Conservation (phyloP, 2,888 invertebrate species). For the Drosophila monieri region DNA sequence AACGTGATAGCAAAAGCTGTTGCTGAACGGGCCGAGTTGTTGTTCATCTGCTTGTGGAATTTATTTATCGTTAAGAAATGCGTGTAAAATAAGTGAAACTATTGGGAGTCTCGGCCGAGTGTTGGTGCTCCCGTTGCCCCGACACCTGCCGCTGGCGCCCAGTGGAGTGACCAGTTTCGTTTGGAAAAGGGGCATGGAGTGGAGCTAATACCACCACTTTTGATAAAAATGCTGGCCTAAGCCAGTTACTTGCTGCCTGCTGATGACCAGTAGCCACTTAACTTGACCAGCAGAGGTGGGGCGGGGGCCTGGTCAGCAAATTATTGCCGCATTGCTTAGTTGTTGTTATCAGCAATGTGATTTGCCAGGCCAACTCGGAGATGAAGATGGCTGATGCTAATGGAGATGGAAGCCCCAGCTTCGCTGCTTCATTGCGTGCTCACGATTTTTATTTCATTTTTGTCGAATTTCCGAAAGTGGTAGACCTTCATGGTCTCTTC, state of each 20-base stretch:
- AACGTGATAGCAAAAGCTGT: conserved; percentile 77
- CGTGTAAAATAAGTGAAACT: conserved; percentile 77
- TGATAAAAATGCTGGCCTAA: conserved; percentile 77
- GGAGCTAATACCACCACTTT: conserved; percentile 75
- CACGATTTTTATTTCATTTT: conserved; percentile 53
- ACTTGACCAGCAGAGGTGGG: conserved; percentile 36
- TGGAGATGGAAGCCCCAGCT: conserved; percentile 18
- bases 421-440: conserved; percentile 57
- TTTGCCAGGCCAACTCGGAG: conserved; percentile 59
- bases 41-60: conserved; percentile 73
- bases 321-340: conserved; percentile 69
- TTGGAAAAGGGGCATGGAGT: conserved; percentile 22
- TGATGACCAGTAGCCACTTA: conserved; percentile 82
- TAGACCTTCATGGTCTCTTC: conserved; percentile 73
- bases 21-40: conserved; percentile 53
- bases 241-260: conserved; percentile 65
- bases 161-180: conserved; percentile 67
- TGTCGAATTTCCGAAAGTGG: conserved; percentile 79
- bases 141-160: conserved; percentile 26
- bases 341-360: conserved; percentile 72
- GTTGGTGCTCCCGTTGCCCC: conserved; percentile 27
- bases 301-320: conserved; percentile 47
- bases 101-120: conserved; percentile 54
- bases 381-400: conserved; percentile 16
- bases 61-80: conserved; percentile 77